Evolutionary conservation across 2,113 vertebrate genomes (phyloP).

Genomic region (Panthera uncia): DNA sequence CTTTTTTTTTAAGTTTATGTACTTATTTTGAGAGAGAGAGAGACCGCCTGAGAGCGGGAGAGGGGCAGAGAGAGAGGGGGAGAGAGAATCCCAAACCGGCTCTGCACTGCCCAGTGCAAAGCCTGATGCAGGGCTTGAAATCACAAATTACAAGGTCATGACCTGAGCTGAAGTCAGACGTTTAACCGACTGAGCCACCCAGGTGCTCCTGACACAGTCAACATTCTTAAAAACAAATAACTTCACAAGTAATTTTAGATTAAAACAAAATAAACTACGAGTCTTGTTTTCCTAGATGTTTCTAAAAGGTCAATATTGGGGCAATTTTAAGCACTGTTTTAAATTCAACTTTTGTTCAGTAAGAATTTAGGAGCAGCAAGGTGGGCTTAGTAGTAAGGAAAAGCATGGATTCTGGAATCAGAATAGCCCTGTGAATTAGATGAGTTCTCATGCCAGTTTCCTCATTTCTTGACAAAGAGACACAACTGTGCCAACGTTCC

Average conservation of each 20-base stretch:
- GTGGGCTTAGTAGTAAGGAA: neutral
- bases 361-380: neutral
- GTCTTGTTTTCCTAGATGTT: neutral
- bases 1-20: neutral
- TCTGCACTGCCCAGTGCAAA: too few relatives aligned
- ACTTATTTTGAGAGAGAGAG: too few relatives aligned
- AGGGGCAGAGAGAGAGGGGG: too few relatives aligned
- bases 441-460: neutral
- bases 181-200: too few relatives aligned
- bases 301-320: neutral
- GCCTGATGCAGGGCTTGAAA: too few relatives aligned
- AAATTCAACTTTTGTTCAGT: neutral
- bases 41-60: too few relatives aligned
- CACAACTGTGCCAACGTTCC: neutral
- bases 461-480: neutral
- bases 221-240: neutral
- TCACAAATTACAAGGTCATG: too few relatives aligned
- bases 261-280: neutral
- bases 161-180: too few relatives aligned
- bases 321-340: neutral
- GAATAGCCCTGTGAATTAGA: neutral
- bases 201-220: neutral
- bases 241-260: constrained; percentile 31
- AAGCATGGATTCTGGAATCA: neutral
- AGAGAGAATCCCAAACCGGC: too few relatives aligned